Base-by-base conservation (phyloP, 2,888 invertebrate species). In the Pollenia labialis region DNA sequence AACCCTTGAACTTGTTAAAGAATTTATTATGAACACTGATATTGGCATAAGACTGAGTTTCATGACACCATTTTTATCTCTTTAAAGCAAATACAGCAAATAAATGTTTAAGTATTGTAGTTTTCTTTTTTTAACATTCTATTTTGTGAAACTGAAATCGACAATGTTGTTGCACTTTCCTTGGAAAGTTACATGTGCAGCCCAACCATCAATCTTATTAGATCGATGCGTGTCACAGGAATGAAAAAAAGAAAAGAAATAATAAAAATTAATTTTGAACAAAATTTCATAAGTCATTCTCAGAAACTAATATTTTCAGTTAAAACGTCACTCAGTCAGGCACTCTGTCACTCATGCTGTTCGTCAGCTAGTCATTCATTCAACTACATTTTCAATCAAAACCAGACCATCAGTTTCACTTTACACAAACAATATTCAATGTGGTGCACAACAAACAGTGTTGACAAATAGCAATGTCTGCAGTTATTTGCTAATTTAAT, bases 211-310 rank as follows among this genome's bases (percentile, higher is more conserved):
- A 82, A 82, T 76, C 75, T 58, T 32, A 6, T 6, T 32, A 56
- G 0, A 58, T 68, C 16, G 7, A 58, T 46, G 42, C 32, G 64
- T 62, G 66, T 58, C 58, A 58, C 40, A 44, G 56, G 40, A 71
- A 64, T 52, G 46, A 48, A 72, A 32, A 16, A 58, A 4, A 14
- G 66, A 48, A 44, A 7, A 46, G 2, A 72, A 40, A 68, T 56
- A 74, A 60, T 66, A 58, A 68, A 64, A 74, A 81, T 66, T 64
- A 72, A 62, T 80, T 80, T 72, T 32, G n/a, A 62, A 71, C 23
- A 72, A 80, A 64, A 62, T 71, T 48, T 50, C 18, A 42, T 66
- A 74, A 81, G 50, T 75, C 81, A 68, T 58, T 74, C n/a, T 23
- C 18, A 62, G 18, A 76, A 54, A 48, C 48, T 18, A 50, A 68